Percentiles rank a stretch among this genome's conserved stretches.
These are phyloP conservation scores for Telmatherina bonti DNA, from an alignment of 2,797 vertebrate species.

Conservation along the genomic window DNA sequence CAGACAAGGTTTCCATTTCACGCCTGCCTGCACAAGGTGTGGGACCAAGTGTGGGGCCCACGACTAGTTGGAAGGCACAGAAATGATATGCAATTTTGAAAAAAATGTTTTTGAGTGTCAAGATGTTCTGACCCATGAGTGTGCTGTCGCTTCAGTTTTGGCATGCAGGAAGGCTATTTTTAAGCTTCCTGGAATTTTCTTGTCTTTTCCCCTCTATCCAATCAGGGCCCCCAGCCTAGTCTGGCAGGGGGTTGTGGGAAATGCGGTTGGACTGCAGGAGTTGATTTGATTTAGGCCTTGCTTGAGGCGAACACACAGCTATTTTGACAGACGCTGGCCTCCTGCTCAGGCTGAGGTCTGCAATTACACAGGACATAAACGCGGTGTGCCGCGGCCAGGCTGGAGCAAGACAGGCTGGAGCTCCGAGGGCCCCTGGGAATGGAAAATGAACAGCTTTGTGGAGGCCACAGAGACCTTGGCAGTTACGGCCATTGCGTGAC, in stretches of 20 bases:
- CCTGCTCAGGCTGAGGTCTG: constrained; percentile 77
- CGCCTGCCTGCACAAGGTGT: constrained; percentile 71
- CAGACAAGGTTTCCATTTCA: constrained; percentile 75
- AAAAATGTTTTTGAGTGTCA: constrained; percentile 17
- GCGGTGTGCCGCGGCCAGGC: constrained; percentile 57
- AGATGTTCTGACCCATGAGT: constrained; percentile 43
- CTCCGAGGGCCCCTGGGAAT: constrained; percentile 67
- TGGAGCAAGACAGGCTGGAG: constrained; percentile 56
- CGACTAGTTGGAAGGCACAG: constrained; percentile 40
- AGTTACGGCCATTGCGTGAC: constrained; percentile 66
- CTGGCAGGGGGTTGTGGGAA: constrained; percentile 73
- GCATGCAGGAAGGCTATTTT: constrained; percentile 27
- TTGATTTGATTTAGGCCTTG: constrained; percentile 78
- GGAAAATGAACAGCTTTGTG: constrained; percentile 55
- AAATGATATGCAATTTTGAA: constrained; percentile 61
- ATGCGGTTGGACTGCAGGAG: constrained; percentile 54
- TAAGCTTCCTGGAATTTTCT: constrained; percentile 56
- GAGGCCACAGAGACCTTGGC: constrained; percentile 69
- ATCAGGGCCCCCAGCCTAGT: constrained; percentile 58
- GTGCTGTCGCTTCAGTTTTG: constrained; percentile 35
- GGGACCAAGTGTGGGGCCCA: constrained; percentile 59
- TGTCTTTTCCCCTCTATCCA: constrained; percentile 64
- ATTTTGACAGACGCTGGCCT: constrained; percentile 79
- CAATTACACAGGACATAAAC: constrained; percentile 84
- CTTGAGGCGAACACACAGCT: constrained; percentile 62